Evolutionary conservation across 2,113 vertebrate genomes (phyloP).

Genomic region (Podilymbus podiceps): DNA sequence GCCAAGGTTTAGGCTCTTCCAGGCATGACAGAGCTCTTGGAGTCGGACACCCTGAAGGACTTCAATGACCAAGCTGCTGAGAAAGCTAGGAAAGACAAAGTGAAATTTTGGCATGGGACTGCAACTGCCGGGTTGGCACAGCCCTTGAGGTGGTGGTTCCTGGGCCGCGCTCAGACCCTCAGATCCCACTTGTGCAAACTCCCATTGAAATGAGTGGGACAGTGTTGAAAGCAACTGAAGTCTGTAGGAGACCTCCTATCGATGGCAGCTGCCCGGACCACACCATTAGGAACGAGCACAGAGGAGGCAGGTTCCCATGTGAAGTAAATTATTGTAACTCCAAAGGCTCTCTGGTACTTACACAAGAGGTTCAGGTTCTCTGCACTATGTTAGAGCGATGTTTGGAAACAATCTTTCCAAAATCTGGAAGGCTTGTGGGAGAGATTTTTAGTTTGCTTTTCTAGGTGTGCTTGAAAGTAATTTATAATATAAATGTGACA

Average conservation of each 20-base stretch:
- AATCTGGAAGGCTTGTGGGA: neutral
- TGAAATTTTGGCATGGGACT: neutral
- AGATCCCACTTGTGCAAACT: neutral
- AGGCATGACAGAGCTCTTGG: neutral
- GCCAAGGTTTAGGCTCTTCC: neutral
- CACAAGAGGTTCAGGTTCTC: neutral
- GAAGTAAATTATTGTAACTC: neutral
- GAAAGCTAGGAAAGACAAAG: neutral
- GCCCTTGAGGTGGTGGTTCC: neutral
- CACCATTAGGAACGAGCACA: fast-evolving
- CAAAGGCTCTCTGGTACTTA: neutral
- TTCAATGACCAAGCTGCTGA: neutral
- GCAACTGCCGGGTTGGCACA: too few relatives aligned
- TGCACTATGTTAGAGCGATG: neutral
- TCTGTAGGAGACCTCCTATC: fast-evolving
- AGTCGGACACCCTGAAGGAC: neutral
- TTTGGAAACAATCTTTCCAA: neutral
- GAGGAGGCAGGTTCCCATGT: neutral
- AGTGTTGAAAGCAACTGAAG: neutral
- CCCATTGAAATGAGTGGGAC: fast-evolving
- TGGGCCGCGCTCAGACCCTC: neutral
- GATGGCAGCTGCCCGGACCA: neutral
- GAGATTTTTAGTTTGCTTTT: neutral
- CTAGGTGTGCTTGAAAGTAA: neutral
- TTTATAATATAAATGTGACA: neutral